Conservation (phyloP, 2,113 vertebrate species). For the Vimba vimba region DNA sequence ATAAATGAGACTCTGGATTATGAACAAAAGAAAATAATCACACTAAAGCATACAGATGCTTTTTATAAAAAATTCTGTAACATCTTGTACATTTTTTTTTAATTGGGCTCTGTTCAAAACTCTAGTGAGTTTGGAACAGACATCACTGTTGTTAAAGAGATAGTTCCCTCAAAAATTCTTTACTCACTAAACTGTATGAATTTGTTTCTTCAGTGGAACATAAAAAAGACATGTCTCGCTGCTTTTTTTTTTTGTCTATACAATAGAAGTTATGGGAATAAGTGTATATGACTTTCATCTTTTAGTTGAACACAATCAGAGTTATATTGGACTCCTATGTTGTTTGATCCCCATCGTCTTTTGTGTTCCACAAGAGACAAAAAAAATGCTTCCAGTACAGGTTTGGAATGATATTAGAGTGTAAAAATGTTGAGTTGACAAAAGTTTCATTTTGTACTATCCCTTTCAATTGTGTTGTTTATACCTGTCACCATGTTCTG, state of each 20-base stretch:
- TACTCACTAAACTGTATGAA: background rate
- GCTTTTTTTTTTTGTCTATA: background rate
- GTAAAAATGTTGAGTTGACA: background rate
- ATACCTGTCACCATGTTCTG: background rate
- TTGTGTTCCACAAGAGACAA: too few relatives aligned
- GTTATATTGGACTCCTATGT: too few relatives aligned
- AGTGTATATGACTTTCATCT: too few relatives aligned
- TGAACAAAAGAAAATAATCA: background rate
- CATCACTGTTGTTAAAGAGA: background rate
- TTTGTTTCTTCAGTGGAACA: background rate
- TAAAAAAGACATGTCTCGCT: background rate
- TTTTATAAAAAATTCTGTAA: background rate
- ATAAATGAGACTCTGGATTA: background rate
- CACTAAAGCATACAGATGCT: too few relatives aligned
- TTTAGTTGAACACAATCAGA: too few relatives aligned
- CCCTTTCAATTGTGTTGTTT: background rate
- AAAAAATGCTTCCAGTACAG: background rate
- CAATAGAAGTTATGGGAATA: too few relatives aligned
- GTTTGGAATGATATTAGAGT: background rate
- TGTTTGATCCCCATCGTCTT: too few relatives aligned
- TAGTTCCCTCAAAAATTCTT: background rate
- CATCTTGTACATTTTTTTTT: background rate
- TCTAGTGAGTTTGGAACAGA: background rate
- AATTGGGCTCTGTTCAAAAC: background rate
- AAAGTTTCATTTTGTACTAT: background rate